phyloP scores from a whole-genome alignment of 2,888 invertebrate species.

The Tiliacea citrago region DNA sequence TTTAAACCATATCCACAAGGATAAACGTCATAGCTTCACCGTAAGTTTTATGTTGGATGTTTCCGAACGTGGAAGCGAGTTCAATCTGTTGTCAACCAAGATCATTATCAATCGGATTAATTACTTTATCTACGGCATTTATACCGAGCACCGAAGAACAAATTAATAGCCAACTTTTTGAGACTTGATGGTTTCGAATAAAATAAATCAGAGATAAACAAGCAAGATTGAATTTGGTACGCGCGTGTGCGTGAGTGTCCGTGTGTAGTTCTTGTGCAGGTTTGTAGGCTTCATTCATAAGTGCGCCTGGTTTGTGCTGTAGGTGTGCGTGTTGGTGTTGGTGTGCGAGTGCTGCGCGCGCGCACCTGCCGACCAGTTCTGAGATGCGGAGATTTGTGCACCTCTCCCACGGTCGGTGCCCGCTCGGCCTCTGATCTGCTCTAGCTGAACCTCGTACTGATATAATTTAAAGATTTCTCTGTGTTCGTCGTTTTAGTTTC shows the following conservation, averaged over 20 bases:
- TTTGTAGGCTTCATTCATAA: slow-evolving; percentile 87
- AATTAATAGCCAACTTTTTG: slow-evolving; percentile 88
- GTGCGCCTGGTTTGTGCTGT: slow-evolving; percentile 80
- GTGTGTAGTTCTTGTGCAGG: slow-evolving; percentile 69
- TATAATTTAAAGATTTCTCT: slow-evolving; percentile 85
- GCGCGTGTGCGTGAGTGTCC: slow-evolving; percentile 70
- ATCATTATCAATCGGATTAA: slow-evolving; percentile 85
- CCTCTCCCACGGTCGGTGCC: slow-evolving; percentile 91
- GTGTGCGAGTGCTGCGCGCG: slow-evolving; percentile 72
- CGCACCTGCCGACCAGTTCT: slow-evolving; percentile 91
- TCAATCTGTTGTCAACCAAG: slow-evolving; percentile 73
- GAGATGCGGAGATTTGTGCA: slow-evolving; percentile 91
- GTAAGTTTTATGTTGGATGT: slow-evolving; percentile 40
- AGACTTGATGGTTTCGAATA: slow-evolving; percentile 85
- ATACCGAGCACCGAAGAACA: slow-evolving; percentile 83
- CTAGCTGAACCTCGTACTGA: slow-evolving; percentile 84
- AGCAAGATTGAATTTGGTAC: slow-evolving; percentile 80
- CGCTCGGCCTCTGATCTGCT: slow-evolving; percentile 83
- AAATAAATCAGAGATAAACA: slow-evolving; percentile 90
- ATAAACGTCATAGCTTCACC: slow-evolving; percentile 36
- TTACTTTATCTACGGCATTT: slow-evolving; percentile 87
- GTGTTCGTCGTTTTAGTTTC: slow-evolving; percentile 68
- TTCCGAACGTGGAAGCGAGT: slow-evolving; percentile 47
- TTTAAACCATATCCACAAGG: slow-evolving; percentile 47
- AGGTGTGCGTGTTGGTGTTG: slow-evolving; percentile 64